Evolutionary conservation across 2,113 vertebrate genomes (phyloP).

Genomic region (Eurypyga helias): DNA sequence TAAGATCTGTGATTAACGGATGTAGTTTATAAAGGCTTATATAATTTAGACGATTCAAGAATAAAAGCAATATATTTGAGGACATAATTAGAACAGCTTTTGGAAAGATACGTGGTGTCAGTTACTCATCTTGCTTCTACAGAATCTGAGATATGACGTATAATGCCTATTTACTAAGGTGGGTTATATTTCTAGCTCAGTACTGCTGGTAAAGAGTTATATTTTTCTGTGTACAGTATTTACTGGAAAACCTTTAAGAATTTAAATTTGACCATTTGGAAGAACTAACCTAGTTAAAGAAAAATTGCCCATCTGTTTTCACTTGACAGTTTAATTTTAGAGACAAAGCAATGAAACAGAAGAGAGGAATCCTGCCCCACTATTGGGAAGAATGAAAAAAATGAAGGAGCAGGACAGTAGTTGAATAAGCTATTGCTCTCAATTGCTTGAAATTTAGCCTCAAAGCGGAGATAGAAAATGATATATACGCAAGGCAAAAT

Average conservation of each 20-base stretch:
- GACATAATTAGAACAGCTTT: neutral
- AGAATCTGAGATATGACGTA: neutral
- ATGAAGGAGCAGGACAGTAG: neutral
- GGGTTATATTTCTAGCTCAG: neutral
- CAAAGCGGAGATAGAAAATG: neutral
- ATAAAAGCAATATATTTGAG: neutral
- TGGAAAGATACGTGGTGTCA: neutral
- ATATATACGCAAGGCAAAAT: neutral
- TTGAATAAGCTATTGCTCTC: neutral
- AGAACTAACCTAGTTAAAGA: neutral
- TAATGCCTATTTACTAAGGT: neutral
- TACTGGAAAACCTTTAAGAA: neutral
- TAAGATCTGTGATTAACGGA: neutral
- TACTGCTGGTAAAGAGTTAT: neutral
- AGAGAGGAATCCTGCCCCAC: neutral
- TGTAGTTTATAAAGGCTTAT: neutral
- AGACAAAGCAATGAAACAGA: neutral
- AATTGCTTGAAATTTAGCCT: neutral
- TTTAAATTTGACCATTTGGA: neutral
- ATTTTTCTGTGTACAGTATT: neutral
- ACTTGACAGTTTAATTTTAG: neutral
- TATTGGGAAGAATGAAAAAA: neutral
- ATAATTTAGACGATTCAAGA: neutral
- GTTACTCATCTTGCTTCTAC: neutral
- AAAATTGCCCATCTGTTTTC: neutral